phyloP scores from a whole-genome alignment of 2,797 vertebrate genomes.

The Pangasius djambal region DNA sequence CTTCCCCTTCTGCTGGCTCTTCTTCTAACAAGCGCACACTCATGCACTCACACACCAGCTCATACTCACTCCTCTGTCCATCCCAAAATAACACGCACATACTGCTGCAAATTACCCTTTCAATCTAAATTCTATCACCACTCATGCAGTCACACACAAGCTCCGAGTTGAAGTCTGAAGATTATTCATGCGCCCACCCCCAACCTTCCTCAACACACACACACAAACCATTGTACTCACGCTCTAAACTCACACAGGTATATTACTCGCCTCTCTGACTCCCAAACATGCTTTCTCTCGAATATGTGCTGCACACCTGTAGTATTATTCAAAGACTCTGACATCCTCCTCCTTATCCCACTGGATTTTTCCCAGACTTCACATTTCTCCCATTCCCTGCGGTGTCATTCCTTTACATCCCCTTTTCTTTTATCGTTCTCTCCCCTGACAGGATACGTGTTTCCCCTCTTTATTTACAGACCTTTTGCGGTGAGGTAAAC shows the following conservation, averaged over 20 bases:
- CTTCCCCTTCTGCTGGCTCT: constrained; percentile 77
- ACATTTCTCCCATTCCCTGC: constrained; percentile 20
- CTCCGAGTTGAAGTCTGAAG: constrained; percentile 29
- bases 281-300: background rate
- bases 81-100: constrained; percentile 9
- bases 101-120: constrained; percentile 37
- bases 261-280: background rate
- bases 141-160: constrained; percentile 19
- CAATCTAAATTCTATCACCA: constrained; percentile 41
- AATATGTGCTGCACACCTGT: background rate
- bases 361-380: constrained; percentile 25
- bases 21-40: constrained; percentile 57
- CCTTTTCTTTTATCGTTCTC: constrained; percentile 31
- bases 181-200: constrained; percentile 41
- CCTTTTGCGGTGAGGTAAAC: background rate
- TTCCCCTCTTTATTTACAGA: constrained; percentile 30
- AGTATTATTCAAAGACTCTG: background rate
- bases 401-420: background rate
- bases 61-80: constrained; percentile 46
- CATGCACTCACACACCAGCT: constrained; percentile 33
- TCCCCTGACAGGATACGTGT: background rate
- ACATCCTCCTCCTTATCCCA: background rate
- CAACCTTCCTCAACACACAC: constrained; percentile 36
- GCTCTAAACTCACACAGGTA: constrained; percentile 1
- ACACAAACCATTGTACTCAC: constrained; percentile 35